These are phyloP conservation scores for Tetraodon nigroviridis DNA, from an alignment of 2,113 vertebrate species.

Conservation along the genomic window DNA sequence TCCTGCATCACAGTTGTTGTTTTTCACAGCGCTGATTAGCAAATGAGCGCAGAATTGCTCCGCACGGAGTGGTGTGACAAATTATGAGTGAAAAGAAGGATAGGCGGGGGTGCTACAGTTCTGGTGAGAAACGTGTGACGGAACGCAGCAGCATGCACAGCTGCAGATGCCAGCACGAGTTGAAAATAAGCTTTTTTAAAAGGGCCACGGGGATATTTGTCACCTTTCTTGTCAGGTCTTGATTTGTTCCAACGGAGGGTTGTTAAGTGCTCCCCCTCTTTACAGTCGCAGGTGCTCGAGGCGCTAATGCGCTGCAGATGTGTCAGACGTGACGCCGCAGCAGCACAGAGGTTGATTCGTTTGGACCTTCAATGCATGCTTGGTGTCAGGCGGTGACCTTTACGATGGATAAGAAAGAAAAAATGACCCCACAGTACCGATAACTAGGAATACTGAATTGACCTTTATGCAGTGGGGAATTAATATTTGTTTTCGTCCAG, in stretches of 20 bases:
- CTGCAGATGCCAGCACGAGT: conserved; percentile 18
- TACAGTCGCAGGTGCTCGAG: conserved; percentile 23
- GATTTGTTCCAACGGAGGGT: conserved; percentile 33
- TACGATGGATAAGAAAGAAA: no score
- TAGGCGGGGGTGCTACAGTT: conserved; percentile 16
- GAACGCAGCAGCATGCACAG: conserved; percentile 23
- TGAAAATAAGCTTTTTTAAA: conserved; percentile 19
- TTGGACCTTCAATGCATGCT: no score
- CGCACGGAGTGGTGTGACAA: conserved; percentile 39
- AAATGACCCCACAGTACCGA: neutral
- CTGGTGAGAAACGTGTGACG: conserved; percentile 35
- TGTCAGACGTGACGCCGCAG: neutral
- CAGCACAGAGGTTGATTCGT: neutral
- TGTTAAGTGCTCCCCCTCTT: conserved; percentile 23
- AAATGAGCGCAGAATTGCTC: conserved; percentile 30
- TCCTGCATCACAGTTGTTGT: neutral
- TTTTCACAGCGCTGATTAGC: conserved; percentile 21
- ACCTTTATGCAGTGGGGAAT: neutral
- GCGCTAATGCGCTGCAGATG: neutral
- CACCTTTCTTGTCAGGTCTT: neutral
- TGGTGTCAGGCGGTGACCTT: no score
- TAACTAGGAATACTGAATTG: neutral
- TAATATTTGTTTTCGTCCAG: no score
- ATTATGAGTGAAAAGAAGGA: conserved; percentile 42
- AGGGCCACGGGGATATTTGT: neutral